Conservation (phyloP, 1,140 invertebrate species). For the Platorchestia sp. region DNA sequence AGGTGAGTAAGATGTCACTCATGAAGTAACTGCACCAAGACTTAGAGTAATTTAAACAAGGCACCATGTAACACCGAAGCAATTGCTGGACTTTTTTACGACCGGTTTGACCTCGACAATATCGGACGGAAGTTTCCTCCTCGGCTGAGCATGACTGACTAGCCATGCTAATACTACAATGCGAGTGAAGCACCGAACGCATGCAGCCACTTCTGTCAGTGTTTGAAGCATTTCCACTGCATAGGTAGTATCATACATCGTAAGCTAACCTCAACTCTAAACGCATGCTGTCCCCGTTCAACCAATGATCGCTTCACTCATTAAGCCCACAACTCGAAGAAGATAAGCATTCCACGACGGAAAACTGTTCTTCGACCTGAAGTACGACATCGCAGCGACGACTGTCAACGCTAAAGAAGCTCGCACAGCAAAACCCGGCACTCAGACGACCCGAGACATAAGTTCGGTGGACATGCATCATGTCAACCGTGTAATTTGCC, state of each 20-base stretch:
- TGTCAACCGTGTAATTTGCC: too few relatives aligned
- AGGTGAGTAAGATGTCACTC: not conserved
- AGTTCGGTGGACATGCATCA: not conserved
- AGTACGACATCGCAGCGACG: not conserved
- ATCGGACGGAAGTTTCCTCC: not conserved
- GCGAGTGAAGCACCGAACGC: not conserved
- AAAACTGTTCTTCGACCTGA: not conserved
- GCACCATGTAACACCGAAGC: not conserved
- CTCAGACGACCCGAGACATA: not conserved
- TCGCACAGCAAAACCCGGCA: not conserved
- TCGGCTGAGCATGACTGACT: not conserved
- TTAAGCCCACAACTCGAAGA: not conserved
- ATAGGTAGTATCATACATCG: not conserved
- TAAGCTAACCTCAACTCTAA: not conserved
- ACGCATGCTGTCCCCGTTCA: not conserved
- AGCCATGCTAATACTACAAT: not conserved
- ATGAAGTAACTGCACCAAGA: not conserved
- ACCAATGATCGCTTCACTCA: not conserved
- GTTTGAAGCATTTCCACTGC: not conserved
- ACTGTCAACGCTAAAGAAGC: not conserved
- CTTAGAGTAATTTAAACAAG: not conserved
- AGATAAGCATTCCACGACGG: not conserved
- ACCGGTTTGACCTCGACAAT: not conserved
- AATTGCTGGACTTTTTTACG: not conserved
- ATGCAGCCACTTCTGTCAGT: too few relatives aligned